These are phyloP conservation scores for Halcyon chelicuti DNA, from an alignment of 2,797 vertebrate genomes.

Conservation along the genomic window DNA sequence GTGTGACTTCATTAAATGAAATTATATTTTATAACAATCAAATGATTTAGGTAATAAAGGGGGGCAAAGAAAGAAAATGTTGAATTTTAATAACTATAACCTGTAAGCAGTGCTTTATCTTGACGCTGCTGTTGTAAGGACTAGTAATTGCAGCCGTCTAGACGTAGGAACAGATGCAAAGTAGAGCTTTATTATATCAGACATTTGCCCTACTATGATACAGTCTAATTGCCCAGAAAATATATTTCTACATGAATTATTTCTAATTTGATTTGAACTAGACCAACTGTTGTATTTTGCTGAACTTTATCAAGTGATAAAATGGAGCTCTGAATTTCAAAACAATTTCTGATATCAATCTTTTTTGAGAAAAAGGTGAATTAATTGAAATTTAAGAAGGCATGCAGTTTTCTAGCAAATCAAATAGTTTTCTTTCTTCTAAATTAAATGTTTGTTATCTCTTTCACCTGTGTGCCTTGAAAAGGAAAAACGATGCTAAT, in stretches of 20 bases:
- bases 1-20: conserved; percentile 71
- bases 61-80: conserved; percentile 65
- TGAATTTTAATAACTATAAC: conserved; percentile 72
- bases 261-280: conserved; percentile 97
- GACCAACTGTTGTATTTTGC: conserved; percentile 96
- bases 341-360: conserved; percentile 26
- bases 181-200: conserved; percentile 84
- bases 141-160: conserved; percentile 80
- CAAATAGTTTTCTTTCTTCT: not conserved
- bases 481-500: not conserved
- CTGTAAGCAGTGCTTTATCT: conserved; percentile 69
- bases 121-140: conserved; percentile 71
- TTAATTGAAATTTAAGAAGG: conserved; percentile 19
- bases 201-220: conserved; percentile 88
- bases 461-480: not conserved
- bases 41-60: conserved; percentile 75
- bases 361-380: conserved; percentile 28
- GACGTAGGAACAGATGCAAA: conserved; percentile 83
- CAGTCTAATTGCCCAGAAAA: conserved; percentile 99
- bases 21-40: conserved; percentile 75
- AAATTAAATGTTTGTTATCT: conserved; percentile 5
- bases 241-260: conserved; percentile 91
- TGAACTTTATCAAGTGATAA: conserved; percentile 74
- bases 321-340: conserved; percentile 32
- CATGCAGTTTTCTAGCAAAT: not conserved